Evolutionary conservation across 2,888 invertebrate genomes (phyloP).

Genomic region (Vandiemenella viatica): DNA sequence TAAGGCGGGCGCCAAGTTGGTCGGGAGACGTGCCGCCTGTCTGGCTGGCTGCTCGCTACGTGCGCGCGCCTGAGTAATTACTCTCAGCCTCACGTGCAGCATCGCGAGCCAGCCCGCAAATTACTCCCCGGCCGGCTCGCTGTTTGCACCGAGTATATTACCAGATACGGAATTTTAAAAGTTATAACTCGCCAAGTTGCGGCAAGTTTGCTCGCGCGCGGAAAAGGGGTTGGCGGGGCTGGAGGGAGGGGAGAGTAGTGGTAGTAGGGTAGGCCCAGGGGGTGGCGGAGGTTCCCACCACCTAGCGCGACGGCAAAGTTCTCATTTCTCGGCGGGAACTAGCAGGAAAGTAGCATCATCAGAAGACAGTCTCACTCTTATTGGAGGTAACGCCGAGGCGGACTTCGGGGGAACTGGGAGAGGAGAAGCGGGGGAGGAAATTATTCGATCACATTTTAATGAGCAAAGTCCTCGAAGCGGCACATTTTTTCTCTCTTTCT

Average conservation of each 20-base stretch:
- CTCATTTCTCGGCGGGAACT: constrained; percentile 1
- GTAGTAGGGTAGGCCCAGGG: too few relatives aligned
- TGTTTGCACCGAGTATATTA: neutral
- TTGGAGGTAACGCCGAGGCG: neutral
- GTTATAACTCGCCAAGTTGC: neutral
- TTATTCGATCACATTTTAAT: constrained; percentile 17
- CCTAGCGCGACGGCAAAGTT: neutral
- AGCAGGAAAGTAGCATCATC: constrained; percentile 10
- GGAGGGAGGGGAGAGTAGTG: too few relatives aligned
- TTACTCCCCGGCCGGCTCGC: too few relatives aligned
- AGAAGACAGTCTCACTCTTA: constrained; percentile 3
- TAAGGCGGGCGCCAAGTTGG: too few relatives aligned
- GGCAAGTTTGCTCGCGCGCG: neutral
- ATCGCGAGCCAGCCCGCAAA: neutral
- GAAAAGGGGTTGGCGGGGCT: neutral
- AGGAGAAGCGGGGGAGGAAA: constrained; percentile 7
- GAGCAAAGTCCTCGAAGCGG: constrained; percentile 12
- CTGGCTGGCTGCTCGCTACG: too few relatives aligned
- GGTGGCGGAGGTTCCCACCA: too few relatives aligned
- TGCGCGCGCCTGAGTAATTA: too few relatives aligned
- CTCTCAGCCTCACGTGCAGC: neutral
- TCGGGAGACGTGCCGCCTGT: too few relatives aligned
- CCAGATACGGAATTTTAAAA: neutral
- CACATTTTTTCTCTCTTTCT: constrained; percentile 4
- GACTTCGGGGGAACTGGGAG: neutral